Evolutionary conservation across 2,888 invertebrate species (phyloP).

Genomic region (Nephrotoma flavescens): DNA sequence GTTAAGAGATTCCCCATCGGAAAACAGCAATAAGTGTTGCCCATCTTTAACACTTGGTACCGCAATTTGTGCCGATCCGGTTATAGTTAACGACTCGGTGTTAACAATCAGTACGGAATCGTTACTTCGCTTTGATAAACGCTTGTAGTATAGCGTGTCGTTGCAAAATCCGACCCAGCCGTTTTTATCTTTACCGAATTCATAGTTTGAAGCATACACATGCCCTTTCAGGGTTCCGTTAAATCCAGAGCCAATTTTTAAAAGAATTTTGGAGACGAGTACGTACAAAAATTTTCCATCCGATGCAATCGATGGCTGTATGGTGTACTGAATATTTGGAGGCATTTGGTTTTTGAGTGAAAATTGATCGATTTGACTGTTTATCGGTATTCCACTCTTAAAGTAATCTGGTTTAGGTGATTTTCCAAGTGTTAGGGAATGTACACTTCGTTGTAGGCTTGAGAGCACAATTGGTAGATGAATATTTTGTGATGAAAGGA

Average conservation of each 20-base stretch:
- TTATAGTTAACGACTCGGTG: conserved; percentile 35
- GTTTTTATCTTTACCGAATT: conserved; percentile 63
- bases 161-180: conserved; percentile 80
- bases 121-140: conserved; percentile 34
- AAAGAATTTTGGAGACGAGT: conserved; percentile 65
- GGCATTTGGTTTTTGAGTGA: conserved; percentile 23
- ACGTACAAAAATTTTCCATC: conserved; percentile 86
- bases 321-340: conserved; percentile 37
- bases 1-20: conserved; percentile 65
- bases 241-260: conserved; percentile 92
- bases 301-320: conserved; percentile 53
- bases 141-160: conserved; percentile 59
- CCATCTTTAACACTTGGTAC: conserved; percentile 27
- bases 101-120: conserved; percentile 33
- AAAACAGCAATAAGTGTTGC: conserved; percentile 38
- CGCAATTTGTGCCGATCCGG: conserved; percentile 29
- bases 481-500: conserved; percentile 64
- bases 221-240: conserved; percentile 87
- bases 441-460: conserved; percentile 75
- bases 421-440: conserved; percentile 74
- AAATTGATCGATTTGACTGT: conserved; percentile 51
- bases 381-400: conserved; percentile 70
- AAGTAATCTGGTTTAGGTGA: conserved; percentile 77
- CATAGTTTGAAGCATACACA: conserved; percentile 67
- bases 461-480: conserved; percentile 77